Evolutionary conservation across 2,113 vertebrate species (phyloP).

Genomic region (Balaeniceps rex): DNA sequence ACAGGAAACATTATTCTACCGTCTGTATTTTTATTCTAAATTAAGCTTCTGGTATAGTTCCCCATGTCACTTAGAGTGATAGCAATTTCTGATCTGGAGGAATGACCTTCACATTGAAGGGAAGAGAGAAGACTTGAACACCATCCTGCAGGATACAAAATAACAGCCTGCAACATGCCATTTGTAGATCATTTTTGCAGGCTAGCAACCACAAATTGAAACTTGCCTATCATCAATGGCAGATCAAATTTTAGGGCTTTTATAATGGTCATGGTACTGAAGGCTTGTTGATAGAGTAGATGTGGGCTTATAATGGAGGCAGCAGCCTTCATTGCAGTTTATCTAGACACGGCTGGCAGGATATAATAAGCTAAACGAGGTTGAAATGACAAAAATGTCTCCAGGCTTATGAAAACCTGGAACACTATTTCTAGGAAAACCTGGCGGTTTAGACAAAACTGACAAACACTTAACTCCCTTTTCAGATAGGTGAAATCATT

Average conservation of each 20-base stretch:
- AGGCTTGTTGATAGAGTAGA: slow-evolving; percentile 9
- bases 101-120: slow-evolving; percentile 33
- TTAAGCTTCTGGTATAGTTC: not conserved
- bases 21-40: not conserved
- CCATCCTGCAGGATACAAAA: slow-evolving; percentile 22
- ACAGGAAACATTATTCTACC: not conserved
- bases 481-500: not conserved
- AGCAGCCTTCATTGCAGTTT: slow-evolving; percentile 12
- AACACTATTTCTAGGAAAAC: slow-evolving; percentile 36
- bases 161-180: slow-evolving; percentile 42
- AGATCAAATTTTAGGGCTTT: slow-evolving; percentile 47
- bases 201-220: slow-evolving; percentile 53
- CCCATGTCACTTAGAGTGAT: not conserved
- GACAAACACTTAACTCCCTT: slow-evolving; percentile 51
- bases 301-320: not conserved
- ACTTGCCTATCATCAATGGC: slow-evolving; percentile 26
- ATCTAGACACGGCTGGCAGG: slow-evolving; percentile 48
- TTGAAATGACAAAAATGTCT: slow-evolving; percentile 62
- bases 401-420: slow-evolving; percentile 41
- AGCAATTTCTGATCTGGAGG: slow-evolving; percentile 43
- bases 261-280: not conserved
- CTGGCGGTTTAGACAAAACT: slow-evolving; percentile 49
- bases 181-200: slow-evolving; percentile 58
- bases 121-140: not conserved
- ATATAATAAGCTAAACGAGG: slow-evolving; percentile 45